Evolutionary conservation across 2,113 vertebrate genomes (phyloP).

Genomic region (Ptilorrhoa leucosticta): DNA sequence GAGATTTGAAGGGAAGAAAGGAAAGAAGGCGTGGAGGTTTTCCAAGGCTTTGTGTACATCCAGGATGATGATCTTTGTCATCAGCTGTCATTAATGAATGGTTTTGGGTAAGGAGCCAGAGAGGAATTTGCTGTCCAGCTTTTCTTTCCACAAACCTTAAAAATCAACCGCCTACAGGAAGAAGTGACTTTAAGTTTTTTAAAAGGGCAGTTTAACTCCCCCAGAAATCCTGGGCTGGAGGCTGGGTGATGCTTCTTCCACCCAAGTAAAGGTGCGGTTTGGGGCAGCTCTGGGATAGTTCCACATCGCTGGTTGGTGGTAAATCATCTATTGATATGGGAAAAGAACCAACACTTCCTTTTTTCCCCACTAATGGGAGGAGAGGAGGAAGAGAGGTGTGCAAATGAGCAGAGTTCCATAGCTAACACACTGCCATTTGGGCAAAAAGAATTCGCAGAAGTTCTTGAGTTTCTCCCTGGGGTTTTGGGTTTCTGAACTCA

Average conservation of each 20-base stretch:
- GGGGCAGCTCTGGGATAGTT: neutral
- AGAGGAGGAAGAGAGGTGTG: neutral
- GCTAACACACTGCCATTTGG: neutral
- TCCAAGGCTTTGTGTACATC: neutral
- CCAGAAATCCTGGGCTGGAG: neutral
- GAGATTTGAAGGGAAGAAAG: neutral
- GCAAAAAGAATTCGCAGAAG: neutral
- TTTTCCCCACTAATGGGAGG: neutral
- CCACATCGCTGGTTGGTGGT: rapidly evolving
- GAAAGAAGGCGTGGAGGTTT: neutral
- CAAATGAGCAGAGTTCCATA: neutral
- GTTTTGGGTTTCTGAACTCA: neutral
- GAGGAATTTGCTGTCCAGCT: neutral
- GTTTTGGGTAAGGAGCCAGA: neutral
- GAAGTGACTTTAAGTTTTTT: neutral
- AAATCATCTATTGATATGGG: neutral
- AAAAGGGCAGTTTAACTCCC: neutral
- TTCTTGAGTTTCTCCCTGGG: neutral
- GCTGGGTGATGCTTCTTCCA: neutral
- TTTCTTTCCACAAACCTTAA: neutral
- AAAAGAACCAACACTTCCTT: neutral
- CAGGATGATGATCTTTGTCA: neutral
- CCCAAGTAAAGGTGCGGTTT: neutral
- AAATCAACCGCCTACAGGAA: neutral
- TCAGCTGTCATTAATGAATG: neutral